Evolutionary conservation across 2,888 invertebrate genomes (phyloP), one percentile per base, ranked within the genome.

Genomic region (Notodonta ziczac): DNA sequence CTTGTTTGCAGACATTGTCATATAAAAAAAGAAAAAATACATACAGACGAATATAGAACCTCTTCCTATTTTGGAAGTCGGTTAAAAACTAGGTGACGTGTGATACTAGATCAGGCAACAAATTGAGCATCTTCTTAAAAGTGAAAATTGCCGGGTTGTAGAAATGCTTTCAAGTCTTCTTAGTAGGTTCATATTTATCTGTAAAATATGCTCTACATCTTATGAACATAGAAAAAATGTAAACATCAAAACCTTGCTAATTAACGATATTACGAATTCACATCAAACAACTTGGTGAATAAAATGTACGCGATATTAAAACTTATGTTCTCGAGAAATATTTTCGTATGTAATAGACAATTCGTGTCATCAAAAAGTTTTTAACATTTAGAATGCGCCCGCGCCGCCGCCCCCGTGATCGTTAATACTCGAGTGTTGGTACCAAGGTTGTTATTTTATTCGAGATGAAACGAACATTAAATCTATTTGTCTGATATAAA

Each of bases 371-470:
- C 67, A 70, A 74, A 77, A 74, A 67, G 66, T 61, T 78, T 74
- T 78, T 65, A 66, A 69, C 75, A 65, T 72, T 65, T 58, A 72
- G 69, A 79, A 76, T 73, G 76, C 78, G 80, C 72, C 76, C 70
- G 72, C 74, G 69, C 74, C 24, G 24, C 24, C 74, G 69, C 74
- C 75, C 73, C 77, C 74, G 67, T 71, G 65, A 65, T 81, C 76
- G 74, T 78, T 76, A 76, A 77, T 66, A 64, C 58, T 63, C 63
- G 69, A 70, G 68, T 74, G 75, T 77, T 73, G 67, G 70, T 65
- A 73, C 71, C 78, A 78, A 80, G 73, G 76, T 65, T 69, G 56
- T 58, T 69, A 52, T 73, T 78, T 74, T 73, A 67, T 70, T 61
- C 62, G 72, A 81, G 72, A 79, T 74, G 78, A 78, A 80, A 77